Percentiles rank a stretch among this genome's conserved stretches.
Evolutionary conservation across 2,113 vertebrate genomes (phyloP).

Genomic region (Thunnus maccoyii): DNA sequence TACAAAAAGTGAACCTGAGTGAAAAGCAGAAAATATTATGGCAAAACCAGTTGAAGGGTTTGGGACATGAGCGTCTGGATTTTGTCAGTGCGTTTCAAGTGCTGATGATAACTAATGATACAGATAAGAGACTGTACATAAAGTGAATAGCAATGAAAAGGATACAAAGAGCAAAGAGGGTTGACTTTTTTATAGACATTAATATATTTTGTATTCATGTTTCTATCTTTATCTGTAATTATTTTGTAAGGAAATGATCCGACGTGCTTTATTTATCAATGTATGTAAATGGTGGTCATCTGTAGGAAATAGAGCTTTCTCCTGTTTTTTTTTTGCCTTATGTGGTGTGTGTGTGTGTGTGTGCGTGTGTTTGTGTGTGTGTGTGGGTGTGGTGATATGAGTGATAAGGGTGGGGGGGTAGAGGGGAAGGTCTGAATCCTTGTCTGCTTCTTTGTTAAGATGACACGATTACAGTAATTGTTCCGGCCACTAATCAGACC

Average conservation of each 20-base stretch:
- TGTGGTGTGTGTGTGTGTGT: constrained; percentile 12
- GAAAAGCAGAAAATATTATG: too few relatives aligned
- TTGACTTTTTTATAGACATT: too few relatives aligned
- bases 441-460: constrained; percentile 83
- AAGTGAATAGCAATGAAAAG: too few relatives aligned
- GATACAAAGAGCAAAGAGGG: too few relatives aligned
- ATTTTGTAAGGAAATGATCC: neutral
- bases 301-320: neutral
- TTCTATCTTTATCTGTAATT: neutral
- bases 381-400: constrained; percentile 40
- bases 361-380: constrained; percentile 16
- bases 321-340: neutral
- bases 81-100: too few relatives aligned
- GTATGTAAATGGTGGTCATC: neutral
- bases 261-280: neutral
- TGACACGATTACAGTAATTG: constrained; percentile 85
- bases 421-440: constrained; percentile 71
- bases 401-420: constrained; percentile 69
- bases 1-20: too few relatives aligned
- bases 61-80: too few relatives aligned
- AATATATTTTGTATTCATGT: too few relatives aligned
- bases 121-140: too few relatives aligned
- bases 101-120: too few relatives aligned
- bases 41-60: too few relatives aligned
- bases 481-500: constrained; percentile 84